phyloP scores from a whole-genome alignment of 1,140 invertebrate species.

The Drosophila seguyi region DNA sequence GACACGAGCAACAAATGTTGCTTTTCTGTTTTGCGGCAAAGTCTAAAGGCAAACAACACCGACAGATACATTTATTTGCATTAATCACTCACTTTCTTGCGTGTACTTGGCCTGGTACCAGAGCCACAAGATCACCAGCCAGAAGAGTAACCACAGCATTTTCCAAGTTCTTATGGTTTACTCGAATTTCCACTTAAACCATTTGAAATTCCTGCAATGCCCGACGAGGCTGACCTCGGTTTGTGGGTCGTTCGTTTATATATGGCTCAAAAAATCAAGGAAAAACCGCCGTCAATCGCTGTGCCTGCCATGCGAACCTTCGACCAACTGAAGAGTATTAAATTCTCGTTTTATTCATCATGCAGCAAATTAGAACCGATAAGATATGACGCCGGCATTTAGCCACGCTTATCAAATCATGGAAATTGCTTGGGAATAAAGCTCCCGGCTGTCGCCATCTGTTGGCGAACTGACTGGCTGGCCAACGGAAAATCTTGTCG shows the following conservation, averaged over 20 bases:
- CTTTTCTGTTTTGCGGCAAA: neutral
- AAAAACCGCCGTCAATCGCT: slow-evolving; percentile 11
- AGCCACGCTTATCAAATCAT: slow-evolving; percentile 56
- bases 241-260: neutral
- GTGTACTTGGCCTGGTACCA: slow-evolving; percentile 36
- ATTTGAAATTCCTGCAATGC: slow-evolving; percentile 45
- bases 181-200: slow-evolving; percentile 42
- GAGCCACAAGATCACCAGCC: slow-evolving; percentile 61
- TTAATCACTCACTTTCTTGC: slow-evolving; percentile 58
- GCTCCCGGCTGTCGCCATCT: slow-evolving; percentile 34
- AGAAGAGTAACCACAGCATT: slow-evolving; percentile 71
- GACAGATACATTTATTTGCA: slow-evolving; percentile 24
- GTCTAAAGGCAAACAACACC: slow-evolving; percentile 18
- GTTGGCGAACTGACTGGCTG: slow-evolving; percentile 24
- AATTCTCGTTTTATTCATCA: slow-evolving; percentile 60
- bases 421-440: slow-evolving; percentile 8
- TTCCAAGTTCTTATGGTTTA: slow-evolving; percentile 1
- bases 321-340: slow-evolving; percentile 48
- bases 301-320: slow-evolving; percentile 33
- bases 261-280: slow-evolving; percentile 7
- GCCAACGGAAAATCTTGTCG: neutral
- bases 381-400: slow-evolving; percentile 61
- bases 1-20: neutral
- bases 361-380: slow-evolving; percentile 63
- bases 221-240: slow-evolving; percentile 24